Percentiles rank a stretch among this genome's conserved stretches.
phyloP scores from a whole-genome alignment of 2,888 invertebrate genomes.

The Campoletis raptor region DNA sequence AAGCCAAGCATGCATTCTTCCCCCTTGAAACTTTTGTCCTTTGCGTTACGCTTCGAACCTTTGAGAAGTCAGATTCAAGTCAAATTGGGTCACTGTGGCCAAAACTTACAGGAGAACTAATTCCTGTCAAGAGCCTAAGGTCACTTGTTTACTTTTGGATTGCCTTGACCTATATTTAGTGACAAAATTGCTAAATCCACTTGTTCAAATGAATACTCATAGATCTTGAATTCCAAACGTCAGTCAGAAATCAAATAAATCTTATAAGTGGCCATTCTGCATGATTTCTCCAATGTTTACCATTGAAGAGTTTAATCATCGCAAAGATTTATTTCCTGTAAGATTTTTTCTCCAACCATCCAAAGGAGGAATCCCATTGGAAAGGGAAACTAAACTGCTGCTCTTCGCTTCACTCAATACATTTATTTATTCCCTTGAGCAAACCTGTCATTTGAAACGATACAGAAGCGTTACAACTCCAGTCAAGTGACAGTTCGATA shows the following conservation, averaged over 20 bases:
- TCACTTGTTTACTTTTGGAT: neutral
- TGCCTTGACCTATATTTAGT: neutral
- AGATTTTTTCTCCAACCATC: neutral
- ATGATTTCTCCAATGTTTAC: neutral
- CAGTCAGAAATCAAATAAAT: neutral
- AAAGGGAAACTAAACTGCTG: neutral
- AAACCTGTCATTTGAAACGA: conserved; percentile 6
- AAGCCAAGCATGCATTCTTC: conserved; percentile 43
- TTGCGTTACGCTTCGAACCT: conserved; percentile 11
- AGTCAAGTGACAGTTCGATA: conserved; percentile 49
- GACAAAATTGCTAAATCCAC: neutral
- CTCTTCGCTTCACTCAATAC: neutral
- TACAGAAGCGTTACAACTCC: conserved; percentile 8
- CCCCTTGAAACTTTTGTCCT: conserved; percentile 30
- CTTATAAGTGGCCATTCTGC: neutral
- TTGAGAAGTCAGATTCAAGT: conserved; percentile 7
- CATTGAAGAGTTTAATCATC: neutral
- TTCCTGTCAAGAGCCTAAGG: neutral
- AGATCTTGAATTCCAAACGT: neutral
- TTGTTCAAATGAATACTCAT: neutral
- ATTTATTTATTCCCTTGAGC: conserved; percentile 6
- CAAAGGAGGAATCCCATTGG: neutral
- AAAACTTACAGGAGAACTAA: neutral
- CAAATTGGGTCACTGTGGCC: conserved; percentile 11
- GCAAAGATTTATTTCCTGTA: neutral